A percentile compares a stretch with the other conserved stretches of the same genome.
Evolutionary conservation across 2,888 invertebrate genomes (phyloP).

Genomic region (Phytoseiulus persimilis): DNA sequence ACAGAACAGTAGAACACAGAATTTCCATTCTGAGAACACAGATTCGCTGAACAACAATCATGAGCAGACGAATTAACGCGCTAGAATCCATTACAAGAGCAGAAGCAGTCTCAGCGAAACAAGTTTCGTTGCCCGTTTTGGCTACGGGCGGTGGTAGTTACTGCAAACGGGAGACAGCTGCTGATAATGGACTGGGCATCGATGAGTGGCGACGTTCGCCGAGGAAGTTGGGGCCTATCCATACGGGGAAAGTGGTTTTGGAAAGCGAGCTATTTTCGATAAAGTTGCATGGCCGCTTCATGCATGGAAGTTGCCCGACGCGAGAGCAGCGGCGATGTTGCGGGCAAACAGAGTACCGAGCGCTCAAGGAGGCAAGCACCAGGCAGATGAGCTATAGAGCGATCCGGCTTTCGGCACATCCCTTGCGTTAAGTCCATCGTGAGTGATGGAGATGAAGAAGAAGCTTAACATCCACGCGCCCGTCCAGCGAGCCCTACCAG

Average conservation of each 20-base stretch:
- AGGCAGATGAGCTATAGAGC: background rate
- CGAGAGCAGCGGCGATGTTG: background rate
- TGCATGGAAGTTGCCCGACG: background rate
- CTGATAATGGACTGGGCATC: background rate
- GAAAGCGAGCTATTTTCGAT: background rate
- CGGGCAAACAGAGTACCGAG: background rate
- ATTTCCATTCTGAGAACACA: too few species aligned
- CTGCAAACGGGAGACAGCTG: background rate
- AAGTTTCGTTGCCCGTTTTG: background rate
- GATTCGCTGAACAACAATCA: too few species aligned
- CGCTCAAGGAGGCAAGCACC: background rate
- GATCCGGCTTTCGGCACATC: background rate
- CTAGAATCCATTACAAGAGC: background rate
- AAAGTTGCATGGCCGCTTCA: background rate
- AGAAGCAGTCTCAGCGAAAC: background rate
- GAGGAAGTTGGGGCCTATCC: background rate
- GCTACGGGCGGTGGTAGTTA: background rate
- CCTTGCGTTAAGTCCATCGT: background rate
- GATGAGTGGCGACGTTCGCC: background rate
- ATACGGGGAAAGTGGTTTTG: background rate
- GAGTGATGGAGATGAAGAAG: slow-evolving; percentile 5
- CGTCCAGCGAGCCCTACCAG: background rate
- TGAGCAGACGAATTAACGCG: background rate
- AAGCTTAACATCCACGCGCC: background rate
- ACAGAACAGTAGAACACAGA: too few species aligned